Percentiles rank a stretch among this genome's conserved stretches.
Conservation (phyloP, 2,888 invertebrate species). For the Phengaris alcon region DNA sequence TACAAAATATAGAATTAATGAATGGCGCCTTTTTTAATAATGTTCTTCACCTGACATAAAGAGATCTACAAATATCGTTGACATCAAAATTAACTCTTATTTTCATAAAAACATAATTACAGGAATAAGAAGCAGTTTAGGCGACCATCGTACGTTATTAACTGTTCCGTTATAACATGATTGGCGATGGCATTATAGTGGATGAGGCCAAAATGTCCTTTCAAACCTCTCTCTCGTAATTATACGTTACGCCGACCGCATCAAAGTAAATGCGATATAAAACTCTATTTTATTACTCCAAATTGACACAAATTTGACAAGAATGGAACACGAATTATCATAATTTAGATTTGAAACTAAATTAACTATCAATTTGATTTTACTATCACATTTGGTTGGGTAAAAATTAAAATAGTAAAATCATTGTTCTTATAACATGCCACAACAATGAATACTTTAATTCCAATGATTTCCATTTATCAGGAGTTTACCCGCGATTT, state of each 20-base stretch:
- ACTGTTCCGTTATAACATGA: constrained; percentile 22
- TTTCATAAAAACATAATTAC: constrained; percentile 47
- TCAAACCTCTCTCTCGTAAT: constrained; percentile 56
- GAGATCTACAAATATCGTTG: constrained; percentile 14
- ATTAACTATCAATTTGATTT: constrained; percentile 16
- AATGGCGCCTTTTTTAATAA: background rate
- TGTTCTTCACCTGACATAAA: background rate
- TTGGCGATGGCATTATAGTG: constrained; percentile 34
- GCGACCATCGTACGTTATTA: constrained; percentile 35
- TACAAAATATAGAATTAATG: background rate
- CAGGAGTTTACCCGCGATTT: too few species aligned
- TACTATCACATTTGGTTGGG: background rate
- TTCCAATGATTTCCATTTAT: too few species aligned
- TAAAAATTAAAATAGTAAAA: background rate
- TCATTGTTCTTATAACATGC: too few species aligned
- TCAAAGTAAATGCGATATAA: constrained; percentile 76
- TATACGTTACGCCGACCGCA: constrained; percentile 61
- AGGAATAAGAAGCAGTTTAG: constrained; percentile 55
- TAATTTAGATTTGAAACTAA: constrained; percentile 54
- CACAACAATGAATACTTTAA: too few species aligned
- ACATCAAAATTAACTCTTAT: constrained; percentile 13
- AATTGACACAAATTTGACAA: constrained; percentile 76
- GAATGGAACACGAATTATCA: constrained; percentile 57
- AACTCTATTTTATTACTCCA: constrained; percentile 75
- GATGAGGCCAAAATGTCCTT: constrained; percentile 37